Evolutionary conservation across 2,888 invertebrate genomes (phyloP), one percentile per base, ranked within the genome.

Genomic region (Saturnia pavonia): DNA sequence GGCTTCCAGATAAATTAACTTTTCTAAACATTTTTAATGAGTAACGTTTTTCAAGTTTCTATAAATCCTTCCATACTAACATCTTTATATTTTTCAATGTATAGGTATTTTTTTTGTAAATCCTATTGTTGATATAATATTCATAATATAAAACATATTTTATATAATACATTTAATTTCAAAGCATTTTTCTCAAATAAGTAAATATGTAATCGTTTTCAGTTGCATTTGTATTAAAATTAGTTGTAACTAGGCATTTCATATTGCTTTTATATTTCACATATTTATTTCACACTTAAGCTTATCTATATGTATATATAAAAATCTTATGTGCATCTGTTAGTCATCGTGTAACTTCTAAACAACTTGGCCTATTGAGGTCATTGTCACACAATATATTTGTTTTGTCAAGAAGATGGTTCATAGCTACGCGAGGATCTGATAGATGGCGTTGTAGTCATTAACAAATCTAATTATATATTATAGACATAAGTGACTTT

Each of bases 1-100:
- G 81, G 85, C 86, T 84, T 83, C 86, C 85, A 85, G 87, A 87
- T 87, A 89, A 91, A 91, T 91, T 90, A 91, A 85, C 86, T 87
- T 77, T 81, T 84, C 89, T 91, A 90, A 91, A 90, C 88, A 91
- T 89, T 85, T 80, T 85, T 89, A 89, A 89, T 88, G 88, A 88
- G 84, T 82, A 83, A 86, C 85, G 88, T 88, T 89, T 89, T 84
- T 87, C 88, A 88, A 82, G 73, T 70, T 76, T 27, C 57, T 27
- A 14, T 25, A 60, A 3, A 60, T 27, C 12, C 57, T 60, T 60
- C 14, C 14, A 27, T 25, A 3, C 27, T 60, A 14, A 60, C 4
- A 14, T 25, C 14, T 60, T 27, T 54, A 22, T 22, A 54, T 54
- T 22, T 54, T 9, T 9, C 22, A 22, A 22, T 54, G 9, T 54